Evolutionary conservation across 2,888 invertebrate species (phyloP).

Genomic region (Stratiomys singularior): DNA sequence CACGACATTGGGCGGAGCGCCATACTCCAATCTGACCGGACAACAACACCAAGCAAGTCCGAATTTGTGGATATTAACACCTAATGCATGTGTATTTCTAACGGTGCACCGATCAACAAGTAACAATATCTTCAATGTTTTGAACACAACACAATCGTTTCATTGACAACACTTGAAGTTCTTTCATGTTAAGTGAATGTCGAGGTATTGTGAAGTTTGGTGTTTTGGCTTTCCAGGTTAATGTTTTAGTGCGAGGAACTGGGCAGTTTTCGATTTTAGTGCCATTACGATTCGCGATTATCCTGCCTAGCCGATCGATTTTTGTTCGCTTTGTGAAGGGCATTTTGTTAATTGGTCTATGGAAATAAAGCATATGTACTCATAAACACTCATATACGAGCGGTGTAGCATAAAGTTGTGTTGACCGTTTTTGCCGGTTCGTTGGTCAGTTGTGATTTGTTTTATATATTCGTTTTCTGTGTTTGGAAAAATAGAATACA

Average conservation of each 20-base stretch:
- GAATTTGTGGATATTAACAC: slow-evolving; percentile 41
- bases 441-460: neutral
- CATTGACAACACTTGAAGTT: slow-evolving; percentile 33
- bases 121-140: slow-evolving; percentile 20
- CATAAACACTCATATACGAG: neutral
- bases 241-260: neutral
- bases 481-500: neutral
- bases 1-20: no score
- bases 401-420: neutral
- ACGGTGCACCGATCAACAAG: slow-evolving; percentile 9
- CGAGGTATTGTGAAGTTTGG: neutral
- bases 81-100: slow-evolving; percentile 7
- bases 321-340: slow-evolving; percentile 11
- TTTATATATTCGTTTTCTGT: neutral
- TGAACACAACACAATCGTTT: slow-evolving; percentile 14
- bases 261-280: neutral
- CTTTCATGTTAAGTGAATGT: slow-evolving; percentile 31
- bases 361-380: neutral
- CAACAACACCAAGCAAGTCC: neutral
- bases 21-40: neutral
- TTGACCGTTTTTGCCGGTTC: neutral
- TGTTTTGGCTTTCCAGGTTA: neutral
- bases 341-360: neutral
- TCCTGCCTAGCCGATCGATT: no score
- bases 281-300: neutral